A percentile compares a stretch with the other conserved stretches of the same genome.
Conservation (phyloP, 2,888 invertebrate genomes). For the Dorcus parallelipipedus region DNA sequence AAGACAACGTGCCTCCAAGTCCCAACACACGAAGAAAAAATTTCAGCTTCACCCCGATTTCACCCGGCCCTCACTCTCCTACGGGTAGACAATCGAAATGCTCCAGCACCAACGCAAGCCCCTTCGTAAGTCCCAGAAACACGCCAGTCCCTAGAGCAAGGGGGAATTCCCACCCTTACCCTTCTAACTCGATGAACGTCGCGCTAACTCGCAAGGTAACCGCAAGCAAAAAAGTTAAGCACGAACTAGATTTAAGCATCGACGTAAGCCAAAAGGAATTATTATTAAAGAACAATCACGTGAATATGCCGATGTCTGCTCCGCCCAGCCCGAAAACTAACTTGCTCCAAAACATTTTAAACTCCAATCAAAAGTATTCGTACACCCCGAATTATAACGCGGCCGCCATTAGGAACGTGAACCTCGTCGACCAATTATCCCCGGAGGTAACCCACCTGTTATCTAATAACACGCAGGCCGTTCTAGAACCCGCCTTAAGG, state of each 20-base stretch:
- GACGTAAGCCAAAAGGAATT: slow-evolving; percentile 14
- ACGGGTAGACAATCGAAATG: slow-evolving; percentile 54
- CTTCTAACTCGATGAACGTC: slow-evolving; percentile 18
- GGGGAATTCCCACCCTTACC: slow-evolving; percentile 54
- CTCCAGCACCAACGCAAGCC: slow-evolving; percentile 69
- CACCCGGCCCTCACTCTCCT: slow-evolving; percentile 71
- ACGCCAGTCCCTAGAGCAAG: slow-evolving; percentile 70
- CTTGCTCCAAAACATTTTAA: slow-evolving; percentile 50
- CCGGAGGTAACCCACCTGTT: slow-evolving; percentile 64
- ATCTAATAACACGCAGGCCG: slow-evolving; percentile 52
- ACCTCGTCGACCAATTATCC: slow-evolving; percentile 53
- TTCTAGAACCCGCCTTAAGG: slow-evolving; percentile 44
- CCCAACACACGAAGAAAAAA: slow-evolving; percentile 75
- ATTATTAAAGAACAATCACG: slow-evolving; percentile 3
- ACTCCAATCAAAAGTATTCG: slow-evolving; percentile 50
- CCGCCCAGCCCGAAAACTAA: slow-evolving; percentile 63
- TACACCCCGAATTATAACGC: slow-evolving; percentile 50
- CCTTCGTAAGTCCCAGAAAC: slow-evolving; percentile 78
- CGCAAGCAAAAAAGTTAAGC: slow-evolving; percentile 34
- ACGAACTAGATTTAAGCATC: slow-evolving; percentile 29
- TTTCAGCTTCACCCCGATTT: slow-evolving; percentile 84
- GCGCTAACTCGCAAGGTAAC: slow-evolving; percentile 19
- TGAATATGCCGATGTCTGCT: slow-evolving; percentile 59
- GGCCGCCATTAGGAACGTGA: slow-evolving; percentile 7
- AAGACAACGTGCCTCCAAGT: slow-evolving; percentile 61